Evolutionary conservation across 64 coral and sea anemone species (phyloP).

Genomic region (Dendronephthya gigantea): DNA sequence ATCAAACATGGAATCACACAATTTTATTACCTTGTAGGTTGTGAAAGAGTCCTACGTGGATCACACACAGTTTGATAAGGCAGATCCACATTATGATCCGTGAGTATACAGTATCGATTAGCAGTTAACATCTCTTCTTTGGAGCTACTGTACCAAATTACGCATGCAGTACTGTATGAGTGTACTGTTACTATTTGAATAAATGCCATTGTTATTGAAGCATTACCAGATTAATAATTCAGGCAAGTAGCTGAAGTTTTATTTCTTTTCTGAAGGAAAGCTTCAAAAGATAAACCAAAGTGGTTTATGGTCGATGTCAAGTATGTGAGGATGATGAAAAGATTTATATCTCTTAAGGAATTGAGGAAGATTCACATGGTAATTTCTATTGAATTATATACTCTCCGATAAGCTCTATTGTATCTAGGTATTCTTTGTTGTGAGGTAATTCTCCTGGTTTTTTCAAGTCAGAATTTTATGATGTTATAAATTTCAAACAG

Average conservation of each 20-base stretch:
- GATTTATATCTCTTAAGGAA: slow-evolving; percentile 66
- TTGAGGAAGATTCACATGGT: slow-evolving; percentile 65
- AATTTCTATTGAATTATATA: background rate
- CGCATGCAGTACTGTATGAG: no score
- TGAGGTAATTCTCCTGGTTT: no score
- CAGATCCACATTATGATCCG: slow-evolving; percentile 88
- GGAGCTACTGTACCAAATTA: no score
- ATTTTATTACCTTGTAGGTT: slow-evolving; percentile 36
- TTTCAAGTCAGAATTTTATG: no score
- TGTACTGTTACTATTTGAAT: background rate
- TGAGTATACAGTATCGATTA: slow-evolving; percentile 22
- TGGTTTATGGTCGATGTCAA: slow-evolving; percentile 99
- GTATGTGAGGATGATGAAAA: slow-evolving; percentile 82
- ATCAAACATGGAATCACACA: background rate
- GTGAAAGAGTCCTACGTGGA: slow-evolving; percentile 93
- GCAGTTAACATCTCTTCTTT: background rate
- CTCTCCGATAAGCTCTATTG: no score
- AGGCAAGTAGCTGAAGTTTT: no score
- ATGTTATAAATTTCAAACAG: slow-evolving; percentile 35
- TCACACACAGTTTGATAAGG: slow-evolving; percentile 89
- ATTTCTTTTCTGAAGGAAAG: slow-evolving; percentile 33
- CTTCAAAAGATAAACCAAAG: slow-evolving; percentile 64
- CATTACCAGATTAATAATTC: no score
- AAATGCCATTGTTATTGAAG: background rate
- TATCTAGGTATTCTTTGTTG: no score